Evolutionary conservation across 1,140 invertebrate genomes (phyloP), one percentile per base, ranked within the genome.

Genomic region (Diprion similis): DNA sequence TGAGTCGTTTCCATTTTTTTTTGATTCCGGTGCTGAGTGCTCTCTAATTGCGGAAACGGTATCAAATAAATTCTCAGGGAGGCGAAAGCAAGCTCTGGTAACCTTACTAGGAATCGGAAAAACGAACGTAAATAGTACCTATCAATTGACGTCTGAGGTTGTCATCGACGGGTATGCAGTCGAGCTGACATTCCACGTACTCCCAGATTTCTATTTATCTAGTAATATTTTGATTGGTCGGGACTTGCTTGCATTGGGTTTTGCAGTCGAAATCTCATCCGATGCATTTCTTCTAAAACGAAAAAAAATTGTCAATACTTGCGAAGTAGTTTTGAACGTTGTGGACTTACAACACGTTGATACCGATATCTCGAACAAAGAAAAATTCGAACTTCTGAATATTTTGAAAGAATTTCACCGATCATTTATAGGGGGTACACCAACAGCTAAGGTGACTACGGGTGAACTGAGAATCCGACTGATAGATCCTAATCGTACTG

Each of bases 11-110:
- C 8, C 13, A 70, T 78, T 76, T 71, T 73, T 45, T 68, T 78
- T 72, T 51, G 71, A 78, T 66, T 78, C 77, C 7, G 75, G 71
- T 18, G 77, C 77, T 13, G 77, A 76, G 64, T 78, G 74, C 48
- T 78, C 75, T 17, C n/a, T 76, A 1, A 73, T 78, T 0, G 71
- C 66, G 48, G 75, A 76, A 48, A 71, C 18, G 17, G 15, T 76
- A 11, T 17, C 70, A 3, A 45, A 37, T 11, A 76, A 71, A 70
- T 76, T 76, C 18, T 11, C 13, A 8, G 74, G 74, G 15, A 73
- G 75, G 18, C 45, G 68, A 66, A 45, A 48, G n/a, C 8, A 74
- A 59, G 46, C 69, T 64, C 3, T 66, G 45, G 69, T 77, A 17
- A 18, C 24, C 24, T 19, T 77, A 9, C 51, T 19, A 46, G 75